These are phyloP conservation scores for Melikaiella ostensackeni DNA, from an alignment of 2,888 invertebrate species.

Conservation along the genomic window DNA sequence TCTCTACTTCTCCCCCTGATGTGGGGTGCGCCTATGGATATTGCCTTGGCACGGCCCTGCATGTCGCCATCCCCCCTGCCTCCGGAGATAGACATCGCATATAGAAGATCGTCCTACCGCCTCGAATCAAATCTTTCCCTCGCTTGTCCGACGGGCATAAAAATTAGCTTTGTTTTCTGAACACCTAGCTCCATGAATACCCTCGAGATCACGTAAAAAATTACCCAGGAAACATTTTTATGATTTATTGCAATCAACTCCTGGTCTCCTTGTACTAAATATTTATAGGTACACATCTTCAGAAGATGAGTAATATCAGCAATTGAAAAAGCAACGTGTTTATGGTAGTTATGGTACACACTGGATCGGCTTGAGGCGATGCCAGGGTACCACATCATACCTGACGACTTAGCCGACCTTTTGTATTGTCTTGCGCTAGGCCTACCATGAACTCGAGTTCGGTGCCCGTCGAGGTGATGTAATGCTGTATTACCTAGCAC, in stretches of 20 bases:
- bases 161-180: slow-evolving; percentile 53
- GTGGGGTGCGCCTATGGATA: slow-evolving; percentile 70
- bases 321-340: too few species aligned
- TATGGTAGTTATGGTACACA: too few species aligned
- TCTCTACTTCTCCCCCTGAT: slow-evolving; percentile 71
- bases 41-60: slow-evolving; percentile 67
- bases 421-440: too few species aligned
- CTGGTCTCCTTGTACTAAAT: neutral
- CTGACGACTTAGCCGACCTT: too few species aligned
- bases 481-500: too few species aligned
- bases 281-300: neutral
- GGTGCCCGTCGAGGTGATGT: too few species aligned
- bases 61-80: slow-evolving; percentile 56
- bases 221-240: slow-evolving; percentile 35
- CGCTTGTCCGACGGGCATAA: slow-evolving; percentile 55
- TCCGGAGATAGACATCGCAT: slow-evolving; percentile 32
- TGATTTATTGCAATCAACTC: slow-evolving; percentile 29
- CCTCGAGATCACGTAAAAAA: slow-evolving; percentile 19
- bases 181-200: slow-evolving; percentile 24
- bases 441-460: too few species aligned
- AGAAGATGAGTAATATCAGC: neutral
- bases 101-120: slow-evolving; percentile 47
- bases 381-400: too few species aligned
- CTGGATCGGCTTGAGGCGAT: too few species aligned
- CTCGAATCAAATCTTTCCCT: slow-evolving; percentile 63